Evolutionary conservation across 2,113 vertebrate species (phyloP).

Genomic region (Sphyrna mokarran): DNA sequence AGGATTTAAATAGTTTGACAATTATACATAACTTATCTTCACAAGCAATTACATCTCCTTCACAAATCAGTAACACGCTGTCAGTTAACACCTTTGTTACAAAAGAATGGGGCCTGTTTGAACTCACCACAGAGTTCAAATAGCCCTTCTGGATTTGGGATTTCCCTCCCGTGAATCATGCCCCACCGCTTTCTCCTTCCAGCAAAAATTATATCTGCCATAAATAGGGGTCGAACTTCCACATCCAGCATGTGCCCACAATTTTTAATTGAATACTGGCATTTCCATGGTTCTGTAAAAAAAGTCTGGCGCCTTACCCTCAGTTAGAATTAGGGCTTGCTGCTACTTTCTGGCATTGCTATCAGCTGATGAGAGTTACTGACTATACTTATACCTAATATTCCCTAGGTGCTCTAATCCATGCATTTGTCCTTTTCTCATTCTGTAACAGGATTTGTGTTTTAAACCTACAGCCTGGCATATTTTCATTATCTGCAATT

Average conservation of each 20-base stretch:
- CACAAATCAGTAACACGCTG: not conserved
- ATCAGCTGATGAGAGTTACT: not conserved
- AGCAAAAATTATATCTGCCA: not conserved
- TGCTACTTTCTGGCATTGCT: not conserved
- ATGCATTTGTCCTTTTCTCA: not conserved
- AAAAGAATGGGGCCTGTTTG: too few relatives aligned
- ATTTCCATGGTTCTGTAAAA: not conserved
- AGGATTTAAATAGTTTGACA: not conserved
- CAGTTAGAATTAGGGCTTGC: not conserved
- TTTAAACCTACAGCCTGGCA: not conserved
- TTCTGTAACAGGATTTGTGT: not conserved
- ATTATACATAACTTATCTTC: not conserved
- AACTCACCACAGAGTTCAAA: too few relatives aligned
- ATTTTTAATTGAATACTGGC: not conserved
- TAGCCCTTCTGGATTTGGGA: not conserved
- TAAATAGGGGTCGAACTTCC: not conserved
- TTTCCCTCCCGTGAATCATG: not conserved
- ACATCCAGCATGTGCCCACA: not conserved
- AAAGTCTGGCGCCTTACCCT: not conserved
- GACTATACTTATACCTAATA: not conserved
- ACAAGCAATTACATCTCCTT: not conserved
- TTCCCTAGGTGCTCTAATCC: not conserved
- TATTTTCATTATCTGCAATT: not conserved
- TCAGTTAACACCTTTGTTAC: not conserved
- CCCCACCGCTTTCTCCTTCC: not conserved